These are phyloP conservation scores for Drepanosiphum platanoidis DNA, from an alignment of 2,888 invertebrate species.

Conservation along the genomic window DNA sequence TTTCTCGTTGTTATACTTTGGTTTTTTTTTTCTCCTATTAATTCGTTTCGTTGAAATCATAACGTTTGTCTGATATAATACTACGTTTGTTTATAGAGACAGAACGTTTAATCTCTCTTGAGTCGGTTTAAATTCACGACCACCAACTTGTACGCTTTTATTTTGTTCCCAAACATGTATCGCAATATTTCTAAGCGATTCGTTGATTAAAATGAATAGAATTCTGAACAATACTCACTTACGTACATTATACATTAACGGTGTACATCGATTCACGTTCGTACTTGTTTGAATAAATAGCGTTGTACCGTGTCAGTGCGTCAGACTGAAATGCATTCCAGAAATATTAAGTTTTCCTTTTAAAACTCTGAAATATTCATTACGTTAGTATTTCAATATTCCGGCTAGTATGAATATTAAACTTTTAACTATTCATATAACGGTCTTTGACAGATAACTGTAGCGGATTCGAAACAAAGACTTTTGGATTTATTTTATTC, in stretches of 20 bases:
- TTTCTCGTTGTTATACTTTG: too few species aligned
- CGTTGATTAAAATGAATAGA: not conserved
- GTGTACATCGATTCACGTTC: not conserved
- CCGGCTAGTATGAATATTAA: not conserved
- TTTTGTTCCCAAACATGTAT: not conserved
- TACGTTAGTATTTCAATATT: not conserved
- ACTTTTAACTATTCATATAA: constrained; percentile 12
- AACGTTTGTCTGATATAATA: too few species aligned
- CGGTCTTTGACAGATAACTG: not conserved
- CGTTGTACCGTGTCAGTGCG: not conserved
- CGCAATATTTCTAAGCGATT: not conserved
- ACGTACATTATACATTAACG: not conserved
- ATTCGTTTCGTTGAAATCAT: too few species aligned
- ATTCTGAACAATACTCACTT: not conserved
- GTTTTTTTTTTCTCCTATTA: too few species aligned
- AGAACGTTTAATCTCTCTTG: too few species aligned
- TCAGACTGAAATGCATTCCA: not conserved
- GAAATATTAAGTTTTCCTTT: constrained; percentile 6
- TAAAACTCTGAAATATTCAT: constrained; percentile 20
- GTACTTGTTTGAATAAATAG: not conserved
- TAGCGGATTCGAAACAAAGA: not conserved
- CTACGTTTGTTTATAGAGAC: too few species aligned
- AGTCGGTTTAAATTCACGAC: too few species aligned
- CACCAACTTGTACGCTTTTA: too few species aligned
- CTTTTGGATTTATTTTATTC: not conserved